Conservation (phyloP, 2,888 invertebrate species). For the Melanargia galathea region DNA sequence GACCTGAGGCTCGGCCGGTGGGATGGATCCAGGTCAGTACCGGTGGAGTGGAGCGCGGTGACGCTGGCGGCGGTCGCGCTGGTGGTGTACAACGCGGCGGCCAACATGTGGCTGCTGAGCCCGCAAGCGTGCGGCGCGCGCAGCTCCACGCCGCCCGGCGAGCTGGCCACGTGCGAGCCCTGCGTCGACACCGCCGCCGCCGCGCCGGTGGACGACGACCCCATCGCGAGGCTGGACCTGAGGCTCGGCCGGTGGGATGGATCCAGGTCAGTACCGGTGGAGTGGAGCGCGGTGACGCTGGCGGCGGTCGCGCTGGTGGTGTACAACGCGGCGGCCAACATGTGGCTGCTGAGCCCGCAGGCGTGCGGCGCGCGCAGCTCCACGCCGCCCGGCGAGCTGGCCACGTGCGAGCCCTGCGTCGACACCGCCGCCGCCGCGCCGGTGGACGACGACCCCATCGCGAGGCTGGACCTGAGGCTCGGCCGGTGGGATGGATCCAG, state of each 20-base stretch:
- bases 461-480: slow-evolving; percentile 84
- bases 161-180: slow-evolving; percentile 64
- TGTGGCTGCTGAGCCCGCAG: slow-evolving; percentile 67
- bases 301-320: slow-evolving; percentile 85
- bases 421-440: slow-evolving; percentile 56
- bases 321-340: slow-evolving; percentile 76
- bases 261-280: slow-evolving; percentile 24
- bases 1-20: slow-evolving; percentile 87
- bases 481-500: slow-evolving; percentile 84
- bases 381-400: slow-evolving; percentile 52
- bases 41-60: slow-evolving; percentile 84
- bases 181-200: slow-evolving; percentile 61
- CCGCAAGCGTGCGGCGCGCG: slow-evolving; percentile 58
- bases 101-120: slow-evolving; percentile 70
- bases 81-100: slow-evolving; percentile 80
- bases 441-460: slow-evolving; percentile 74
- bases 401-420: slow-evolving; percentile 69
- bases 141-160: slow-evolving; percentile 51
- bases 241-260: slow-evolving; percentile 86
- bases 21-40: slow-evolving; percentile 59
- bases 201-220: slow-evolving; percentile 64
- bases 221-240: slow-evolving; percentile 83
- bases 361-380: slow-evolving; percentile 56
- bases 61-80: slow-evolving; percentile 84
- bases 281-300: too few species aligned